phyloP scores from a whole-genome alignment of 2,888 invertebrate genomes.

The Sialis lutaria region DNA sequence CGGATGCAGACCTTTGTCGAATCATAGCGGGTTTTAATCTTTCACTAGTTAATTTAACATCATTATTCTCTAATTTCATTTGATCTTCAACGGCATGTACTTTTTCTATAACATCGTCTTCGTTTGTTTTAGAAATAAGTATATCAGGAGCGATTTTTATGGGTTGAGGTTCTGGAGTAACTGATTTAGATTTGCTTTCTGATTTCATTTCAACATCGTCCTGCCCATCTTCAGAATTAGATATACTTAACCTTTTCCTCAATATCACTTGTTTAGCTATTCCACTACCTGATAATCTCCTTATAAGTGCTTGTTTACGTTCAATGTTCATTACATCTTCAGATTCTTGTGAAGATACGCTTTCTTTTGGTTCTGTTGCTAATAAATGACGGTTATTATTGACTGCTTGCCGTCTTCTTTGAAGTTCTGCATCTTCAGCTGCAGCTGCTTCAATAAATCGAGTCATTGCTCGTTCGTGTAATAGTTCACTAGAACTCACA shows the following conservation, averaged over 20 bases:
- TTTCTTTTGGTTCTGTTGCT: conserved; percentile 19
- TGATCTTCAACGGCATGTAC: conserved; percentile 15
- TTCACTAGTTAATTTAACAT: neutral
- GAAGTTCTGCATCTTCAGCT: conserved; percentile 45
- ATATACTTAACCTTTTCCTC: conserved; percentile 22
- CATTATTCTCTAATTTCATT: neutral
- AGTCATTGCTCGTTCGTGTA: conserved; percentile 69
- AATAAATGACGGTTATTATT: conserved; percentile 13
- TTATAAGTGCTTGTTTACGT: conserved; percentile 26
- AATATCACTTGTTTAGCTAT: conserved; percentile 19
- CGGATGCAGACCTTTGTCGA: conserved; percentile 20
- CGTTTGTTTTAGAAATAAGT: conserved; percentile 21
- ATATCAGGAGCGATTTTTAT: conserved; percentile 21
- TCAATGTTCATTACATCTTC: conserved; percentile 28
- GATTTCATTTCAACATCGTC: conserved; percentile 14
- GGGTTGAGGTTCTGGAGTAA: conserved; percentile 21
- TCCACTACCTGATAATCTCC: conserved; percentile 30
- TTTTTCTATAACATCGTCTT: conserved; percentile 16
- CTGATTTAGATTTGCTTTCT: conserved; percentile 9
- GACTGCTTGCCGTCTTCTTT: conserved; percentile 11
- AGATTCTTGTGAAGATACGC: conserved; percentile 32
- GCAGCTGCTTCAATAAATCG: conserved; percentile 63
- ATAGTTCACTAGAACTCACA: conserved; percentile 65
- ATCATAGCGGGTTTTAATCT: conserved; percentile 14
- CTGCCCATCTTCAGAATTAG: conserved; percentile 16